Evolutionary conservation across 2,888 invertebrate genomes (phyloP), one percentile per base, ranked within the genome.

Genomic region (Alloplasta piceator): DNA sequence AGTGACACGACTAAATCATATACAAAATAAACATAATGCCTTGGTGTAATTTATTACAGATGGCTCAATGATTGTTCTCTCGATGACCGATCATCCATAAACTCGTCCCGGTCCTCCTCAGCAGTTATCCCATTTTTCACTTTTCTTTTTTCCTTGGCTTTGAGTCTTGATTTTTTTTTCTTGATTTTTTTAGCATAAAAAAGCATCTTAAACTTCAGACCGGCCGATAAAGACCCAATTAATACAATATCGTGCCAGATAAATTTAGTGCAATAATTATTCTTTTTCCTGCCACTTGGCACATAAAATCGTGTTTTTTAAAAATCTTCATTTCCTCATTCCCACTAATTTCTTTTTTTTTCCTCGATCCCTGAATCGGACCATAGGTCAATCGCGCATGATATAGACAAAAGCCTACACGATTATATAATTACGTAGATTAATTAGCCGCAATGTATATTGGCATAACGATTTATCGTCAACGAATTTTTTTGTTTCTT

Each of bases 31-130:
- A 91, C 83, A 87, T 60, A 26, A 72, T 88, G 87, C 87, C 87
- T 89, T 89, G 88, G 87, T 91, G 90, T 91, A 89, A 91, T 91
- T 91, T 91, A 91, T 91, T 91, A 88, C 86, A 87, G 85, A 82
- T 50, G 52, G 85, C 78, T 82, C 83, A 76, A 82, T 86, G 88
- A 87, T 90, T 90, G 87, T 89, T 88, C 82, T 83, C 82, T 87
- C 85, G 84, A 87, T 84, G 85, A 86, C 61, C 80, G 67, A 80
- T 83, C 85, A 84, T 79, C 82, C 76, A 39, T 64, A 79, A 26
- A 26, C 74, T 73, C 79, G 83, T 84, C 84, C 84, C 83, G 76
- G 66, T 74, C 26, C 36, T 48, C 46, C 10, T 12, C 55, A 5
- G 16, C 43, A n/a, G 63, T 72, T 9, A 43, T 46, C 38, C 36